These are phyloP conservation scores for Ennomos quercinarius DNA, from an alignment of 2,888 invertebrate genomes.

Conservation along the genomic window DNA sequence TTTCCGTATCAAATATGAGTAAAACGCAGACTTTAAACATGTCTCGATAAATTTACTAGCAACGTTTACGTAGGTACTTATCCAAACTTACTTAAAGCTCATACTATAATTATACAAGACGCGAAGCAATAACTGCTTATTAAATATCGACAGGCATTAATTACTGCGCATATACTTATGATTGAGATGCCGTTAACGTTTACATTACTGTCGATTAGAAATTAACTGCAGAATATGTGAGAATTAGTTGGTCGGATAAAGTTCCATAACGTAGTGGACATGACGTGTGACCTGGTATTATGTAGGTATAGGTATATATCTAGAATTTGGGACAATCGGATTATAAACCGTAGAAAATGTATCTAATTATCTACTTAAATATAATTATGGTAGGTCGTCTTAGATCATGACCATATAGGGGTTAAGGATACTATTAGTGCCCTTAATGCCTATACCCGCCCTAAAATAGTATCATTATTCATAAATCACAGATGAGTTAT, in stretches of 20 bases:
- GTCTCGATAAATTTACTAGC: conserved; percentile 5
- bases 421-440: no score
- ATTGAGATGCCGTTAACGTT: conserved; percentile 25
- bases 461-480: no score
- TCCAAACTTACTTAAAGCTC: conserved; percentile 6
- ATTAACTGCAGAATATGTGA: conserved; percentile 40
- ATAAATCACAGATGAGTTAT: no score
- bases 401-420: no score
- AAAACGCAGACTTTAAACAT: no score
- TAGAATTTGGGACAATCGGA: background rate
- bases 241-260: conserved; percentile 32
- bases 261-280: conserved; percentile 15
- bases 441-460: no score
- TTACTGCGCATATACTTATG: conserved; percentile 20
- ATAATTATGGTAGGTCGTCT: no score
- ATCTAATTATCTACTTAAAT: no score
- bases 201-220: conserved; percentile 18
- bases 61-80: conserved; percentile 9
- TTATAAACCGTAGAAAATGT: no score
- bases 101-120: conserved; percentile 18
- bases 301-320: background rate
- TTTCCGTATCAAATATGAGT: no score
- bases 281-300: no score
- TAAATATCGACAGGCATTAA: conserved; percentile 25
- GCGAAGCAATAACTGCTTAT: conserved; percentile 24